Evolutionary conservation across 2,888 invertebrate species (phyloP), one percentile per base, ranked within the genome.

Genomic region (Sericinus montela): DNA sequence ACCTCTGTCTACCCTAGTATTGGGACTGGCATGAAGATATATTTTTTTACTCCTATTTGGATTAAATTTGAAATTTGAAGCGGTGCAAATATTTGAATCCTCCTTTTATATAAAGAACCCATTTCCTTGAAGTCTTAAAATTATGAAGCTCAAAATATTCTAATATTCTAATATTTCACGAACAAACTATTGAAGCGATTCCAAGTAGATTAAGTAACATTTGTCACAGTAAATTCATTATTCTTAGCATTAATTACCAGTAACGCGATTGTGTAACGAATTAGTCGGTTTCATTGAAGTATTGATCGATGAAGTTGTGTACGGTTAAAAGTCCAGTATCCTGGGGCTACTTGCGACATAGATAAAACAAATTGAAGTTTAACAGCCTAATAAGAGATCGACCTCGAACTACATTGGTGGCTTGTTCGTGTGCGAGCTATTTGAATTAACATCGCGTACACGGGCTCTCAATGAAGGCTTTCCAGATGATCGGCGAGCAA

Each of bases 331-430:
- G 56, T 47, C 48, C 52, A 45, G 35, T 48, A 52, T 53, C 53
- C 54, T 45, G 54, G 43, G 48, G 53, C 47, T 25, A 14, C 14
- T 63, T 65, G 47, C 60, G 53, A 56, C 54, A 60, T 45, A 44
- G 44, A 59, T 64, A 63, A 66, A 56, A 66, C 61, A 61, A 59
- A 62, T 62, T 56, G 56, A 57, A 57, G 59, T 53, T 60, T 58
- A 59, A 58, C 58, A 51, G 58, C 57, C 61, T 58, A 62, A 62
- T 59, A 59, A 55, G 56, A 60, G 54, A n/a, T 51, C 58, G 64
- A 63, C 66, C 66, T 66, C 59, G 66, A 55, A 55, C 66, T 57
- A 66, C 59, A 62, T 66, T 51, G 54, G 52, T 51, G 50, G 49
- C 58, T 51, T 45, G 59, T 55, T 61, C 62, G 63, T 63, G 63